Evolutionary conservation across 1,140 invertebrate species (phyloP).

Genomic region (Anadara kagoshimensis): DNA sequence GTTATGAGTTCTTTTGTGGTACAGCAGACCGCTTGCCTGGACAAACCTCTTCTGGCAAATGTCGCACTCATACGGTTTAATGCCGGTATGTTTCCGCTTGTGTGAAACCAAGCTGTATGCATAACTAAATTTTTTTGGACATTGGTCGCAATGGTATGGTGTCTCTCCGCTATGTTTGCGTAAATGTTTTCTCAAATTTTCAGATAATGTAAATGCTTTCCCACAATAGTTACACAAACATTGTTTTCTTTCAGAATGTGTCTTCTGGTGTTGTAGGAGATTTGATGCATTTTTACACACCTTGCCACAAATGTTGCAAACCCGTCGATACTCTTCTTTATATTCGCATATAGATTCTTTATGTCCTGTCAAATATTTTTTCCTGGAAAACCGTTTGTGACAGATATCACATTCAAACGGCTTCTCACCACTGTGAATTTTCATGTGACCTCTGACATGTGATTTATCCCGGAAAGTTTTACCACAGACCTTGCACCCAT

Average conservation of each 20-base stretch:
- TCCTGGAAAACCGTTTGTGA: slow-evolving; percentile 96
- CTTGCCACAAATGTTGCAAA: too few species aligned
- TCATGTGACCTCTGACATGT: slow-evolving; percentile 35
- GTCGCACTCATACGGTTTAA: neutral
- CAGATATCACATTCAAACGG: slow-evolving; percentile 79
- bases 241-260: slow-evolving; percentile 45
- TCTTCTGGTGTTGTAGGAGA: too few species aligned
- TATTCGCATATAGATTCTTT: slow-evolving; percentile 92
- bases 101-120: slow-evolving; percentile 46
- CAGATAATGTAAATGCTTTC: slow-evolving; percentile 80
- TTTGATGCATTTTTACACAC: too few species aligned
- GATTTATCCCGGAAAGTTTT: slow-evolving; percentile 43
- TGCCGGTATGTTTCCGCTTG: neutral
- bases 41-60: neutral
- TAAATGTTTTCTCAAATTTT: slow-evolving; percentile 53
- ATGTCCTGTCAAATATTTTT: slow-evolving; percentile 95
- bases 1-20: neutral
- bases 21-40: neutral
- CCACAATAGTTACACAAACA: slow-evolving; percentile 72
- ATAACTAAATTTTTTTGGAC: slow-evolving; percentile 79
- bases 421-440: slow-evolving; percentile 23
- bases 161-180: slow-evolving; percentile 59
- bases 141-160: slow-evolving; percentile 78
- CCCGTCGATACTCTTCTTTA: too few species aligned
- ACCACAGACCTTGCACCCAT: slow-evolving; percentile 78